Evolutionary conservation across 2,797 vertebrate species (phyloP).

Genomic region (Cyprinodon diabolis): DNA sequence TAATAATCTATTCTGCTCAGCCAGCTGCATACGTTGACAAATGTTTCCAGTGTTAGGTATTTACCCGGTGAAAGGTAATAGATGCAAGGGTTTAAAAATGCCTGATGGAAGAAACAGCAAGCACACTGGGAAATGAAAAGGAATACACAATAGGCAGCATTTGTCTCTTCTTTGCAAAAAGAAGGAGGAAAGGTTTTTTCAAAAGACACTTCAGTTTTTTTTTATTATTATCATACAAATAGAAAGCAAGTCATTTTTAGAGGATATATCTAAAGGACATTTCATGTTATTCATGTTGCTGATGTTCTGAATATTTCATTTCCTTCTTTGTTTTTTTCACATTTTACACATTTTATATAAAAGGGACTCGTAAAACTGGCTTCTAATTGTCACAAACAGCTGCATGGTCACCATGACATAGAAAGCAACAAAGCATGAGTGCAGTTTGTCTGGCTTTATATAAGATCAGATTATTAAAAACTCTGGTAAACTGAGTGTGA

Average conservation of each 20-base stretch:
- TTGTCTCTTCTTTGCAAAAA: constrained; percentile 46
- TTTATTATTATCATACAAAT: constrained; percentile 3
- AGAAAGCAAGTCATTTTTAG: background rate
- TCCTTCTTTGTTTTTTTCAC: background rate
- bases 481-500: constrained; percentile 30
- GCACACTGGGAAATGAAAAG: constrained; percentile 61
- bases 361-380: background rate
- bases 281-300: background rate
- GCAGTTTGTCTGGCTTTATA: constrained; percentile 51
- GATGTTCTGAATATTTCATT: constrained; percentile 6
- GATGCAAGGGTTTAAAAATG: constrained; percentile 82
- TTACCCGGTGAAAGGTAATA: constrained; percentile 83
- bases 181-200: constrained; percentile 37
- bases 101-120: constrained; percentile 76
- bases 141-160: constrained; percentile 63
- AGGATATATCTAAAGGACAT: background rate
- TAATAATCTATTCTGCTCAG: constrained; percentile 88
- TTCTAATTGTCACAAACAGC: background rate
- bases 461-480: constrained; percentile 44
- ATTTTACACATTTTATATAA: background rate
- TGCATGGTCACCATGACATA: background rate
- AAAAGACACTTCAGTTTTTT: constrained; percentile 1
- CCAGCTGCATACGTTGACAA: constrained; percentile 85
- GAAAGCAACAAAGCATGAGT: background rate
- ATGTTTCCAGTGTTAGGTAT: constrained; percentile 85